Evolutionary conservation across 2,113 vertebrate species (phyloP), one percentile per base, ranked within the genome.

Genomic region (Tringa solitaria): DNA sequence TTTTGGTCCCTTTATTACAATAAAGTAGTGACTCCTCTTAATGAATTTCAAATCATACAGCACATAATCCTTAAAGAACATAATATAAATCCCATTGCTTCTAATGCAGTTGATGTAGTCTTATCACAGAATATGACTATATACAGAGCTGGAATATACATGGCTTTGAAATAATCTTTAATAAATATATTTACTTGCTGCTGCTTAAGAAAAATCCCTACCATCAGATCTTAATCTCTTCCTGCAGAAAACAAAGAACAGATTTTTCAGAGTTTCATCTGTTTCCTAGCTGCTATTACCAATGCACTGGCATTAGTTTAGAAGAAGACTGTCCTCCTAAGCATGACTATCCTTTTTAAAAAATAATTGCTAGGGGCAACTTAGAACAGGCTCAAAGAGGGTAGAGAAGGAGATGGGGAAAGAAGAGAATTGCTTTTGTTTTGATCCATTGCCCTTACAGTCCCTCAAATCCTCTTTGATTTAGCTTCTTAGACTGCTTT

Each of bases 201-300:
- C 64, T 84, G 18, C 73, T 93, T 68, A 63, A 63, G 64, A 93
- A 94, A 92, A 92, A 80, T 87, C 56, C 37, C 57, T 45, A 9
- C 88, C 72, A 92, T 75, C 83, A 93, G 79, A 94, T 88, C 79
- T 81, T 94, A 86, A 95, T 96, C 91, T 94, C 68, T 75, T 92
- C 51, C 75, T 0, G 0, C 39, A 72, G 83, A 81, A 97, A 95
- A 95, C 64, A 89, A 93, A 84, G 37, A 90, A 50, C 85, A 96
- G 68, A 94, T 92, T 96, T 94, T 83, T 78, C 75, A 68, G 77
- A 69, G 61, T 54, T 90, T 81, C 0, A 50, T 60, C 35, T 94
- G 11, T 67, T 95, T 92, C 46, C 50, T 94, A 90, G 69, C 48
- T 84, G 90, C 68, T 90, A 37, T 93, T 94, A 89, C 76, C 79